phyloP scores from a whole-genome alignment of 1,140 invertebrate genomes.

The Drosophila subobscura region DNA sequence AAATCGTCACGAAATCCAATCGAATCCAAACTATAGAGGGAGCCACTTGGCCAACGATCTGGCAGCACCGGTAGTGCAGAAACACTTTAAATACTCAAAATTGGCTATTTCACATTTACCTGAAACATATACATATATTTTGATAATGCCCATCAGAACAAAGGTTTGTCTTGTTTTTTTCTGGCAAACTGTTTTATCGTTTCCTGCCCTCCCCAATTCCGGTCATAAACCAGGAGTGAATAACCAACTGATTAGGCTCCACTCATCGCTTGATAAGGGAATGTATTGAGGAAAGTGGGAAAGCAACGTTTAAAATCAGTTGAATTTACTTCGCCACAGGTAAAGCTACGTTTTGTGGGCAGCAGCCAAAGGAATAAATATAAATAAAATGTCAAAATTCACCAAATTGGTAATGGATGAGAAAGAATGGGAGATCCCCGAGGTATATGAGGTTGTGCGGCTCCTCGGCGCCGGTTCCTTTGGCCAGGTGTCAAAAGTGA shows the following conservation, averaged over 20 bases:
- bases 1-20: neutral
- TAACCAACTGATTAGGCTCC: conserved; percentile 8
- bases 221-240: conserved; percentile 12
- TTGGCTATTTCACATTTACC: no score
- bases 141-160: no score
- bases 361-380: neutral
- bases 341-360: neutral
- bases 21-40: neutral
- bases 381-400: conserved; percentile 10
- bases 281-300: neutral
- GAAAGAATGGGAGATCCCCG: conserved; percentile 97
- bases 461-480: conserved; percentile 98
- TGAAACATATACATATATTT: no score
- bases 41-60: no score
- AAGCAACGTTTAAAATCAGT: neutral
- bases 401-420: conserved; percentile 94
- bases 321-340: neutral
- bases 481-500: conserved; percentile 97
- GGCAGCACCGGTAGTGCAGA: no score
- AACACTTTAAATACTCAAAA: no score
- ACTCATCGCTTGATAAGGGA: neutral
- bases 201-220: neutral
- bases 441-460: conserved; percentile 93
- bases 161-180: neutral
- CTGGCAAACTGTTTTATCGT: neutral